Conservation (phyloP, 2,113 vertebrate species). For the Azemiops feae region DNA sequence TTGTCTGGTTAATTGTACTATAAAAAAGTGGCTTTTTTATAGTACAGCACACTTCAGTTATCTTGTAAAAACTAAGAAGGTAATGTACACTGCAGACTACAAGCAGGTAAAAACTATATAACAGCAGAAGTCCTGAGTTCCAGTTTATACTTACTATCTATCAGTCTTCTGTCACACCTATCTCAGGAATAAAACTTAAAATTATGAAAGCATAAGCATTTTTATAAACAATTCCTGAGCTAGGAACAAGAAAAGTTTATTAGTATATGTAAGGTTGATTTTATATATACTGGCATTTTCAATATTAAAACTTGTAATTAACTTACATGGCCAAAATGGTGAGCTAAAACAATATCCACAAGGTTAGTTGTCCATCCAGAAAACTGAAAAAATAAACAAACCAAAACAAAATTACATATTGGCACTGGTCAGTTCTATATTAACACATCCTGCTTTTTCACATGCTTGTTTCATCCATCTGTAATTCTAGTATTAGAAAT, state of each 20-base stretch:
- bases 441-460: background rate
- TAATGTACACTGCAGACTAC: background rate
- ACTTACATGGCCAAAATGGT: conserved; percentile 94
- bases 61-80: background rate
- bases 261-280: background rate
- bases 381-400: conserved; percentile 71
- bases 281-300: background rate
- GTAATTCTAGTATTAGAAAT: background rate
- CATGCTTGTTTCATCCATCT: background rate
- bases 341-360: conserved; percentile 88
- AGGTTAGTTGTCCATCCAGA: conserved; percentile 92
- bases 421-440: background rate
- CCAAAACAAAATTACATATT: background rate
- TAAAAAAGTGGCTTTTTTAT: too few relatives aligned
- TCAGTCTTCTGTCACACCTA: background rate
- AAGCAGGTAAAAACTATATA: background rate
- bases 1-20: background rate
- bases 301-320: conserved; percentile 1
- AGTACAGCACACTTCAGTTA: background rate
- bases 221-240: background rate
- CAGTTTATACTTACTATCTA: background rate
- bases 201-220: background rate
- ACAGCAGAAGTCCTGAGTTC: background rate
- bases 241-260: background rate
- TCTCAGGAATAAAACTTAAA: background rate